Base-by-base conservation (phyloP, 2,888 invertebrate species). In the Hydrotaea cyrtoneurina region DNA sequence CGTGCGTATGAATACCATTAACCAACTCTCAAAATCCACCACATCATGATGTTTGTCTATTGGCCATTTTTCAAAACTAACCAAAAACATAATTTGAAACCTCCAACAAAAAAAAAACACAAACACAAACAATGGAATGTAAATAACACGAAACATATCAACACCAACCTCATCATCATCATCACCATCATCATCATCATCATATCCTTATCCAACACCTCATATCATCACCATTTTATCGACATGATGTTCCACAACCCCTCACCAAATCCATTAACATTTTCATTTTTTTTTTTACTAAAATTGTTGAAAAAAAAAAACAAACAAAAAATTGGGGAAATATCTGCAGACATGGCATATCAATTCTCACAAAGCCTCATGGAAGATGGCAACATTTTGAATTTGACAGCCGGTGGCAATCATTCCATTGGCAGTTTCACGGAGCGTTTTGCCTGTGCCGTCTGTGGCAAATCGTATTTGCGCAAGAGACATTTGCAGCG, bases 401-500 rank as follows among this genome's bases (percentile, higher is more conserved):
- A 69, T 69, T 46, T 69, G 23, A 46, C 69, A 10, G 17, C 69
- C 50, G 78, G 73, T 53, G 83, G 83, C 53, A 72, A 19, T n/a
- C 82, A 87, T 77, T 59, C 83, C 11, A 21, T 21, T 11, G 69
- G 69, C 39, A 4, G 11, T 13, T 23, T 23, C 21, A 88, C 88
- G 19, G 92, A 93, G 78, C 93, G 93, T 82, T 94, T 93, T 88
- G 91, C 92, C 21, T 95, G 95, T 89, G 90, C 91, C 75, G 93
- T 93, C 64, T 95, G 95, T 87, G 93, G 93, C 86, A 94, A 94
- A 90, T 94, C 93, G 82, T 95, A 95, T 90, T 93, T 93, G 88
- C 93, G 94, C 62, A 94, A 94, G 89, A 94, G 94, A 59, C 94
- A 94, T 82, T 89, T 95, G 81, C 93, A 94, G 86, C 93, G 94